Percentiles rank a stretch among this genome's conserved stretches.
phyloP scores from a whole-genome alignment of 2,888 invertebrate genomes.

The Hermaeophaga mercurialis region DNA sequence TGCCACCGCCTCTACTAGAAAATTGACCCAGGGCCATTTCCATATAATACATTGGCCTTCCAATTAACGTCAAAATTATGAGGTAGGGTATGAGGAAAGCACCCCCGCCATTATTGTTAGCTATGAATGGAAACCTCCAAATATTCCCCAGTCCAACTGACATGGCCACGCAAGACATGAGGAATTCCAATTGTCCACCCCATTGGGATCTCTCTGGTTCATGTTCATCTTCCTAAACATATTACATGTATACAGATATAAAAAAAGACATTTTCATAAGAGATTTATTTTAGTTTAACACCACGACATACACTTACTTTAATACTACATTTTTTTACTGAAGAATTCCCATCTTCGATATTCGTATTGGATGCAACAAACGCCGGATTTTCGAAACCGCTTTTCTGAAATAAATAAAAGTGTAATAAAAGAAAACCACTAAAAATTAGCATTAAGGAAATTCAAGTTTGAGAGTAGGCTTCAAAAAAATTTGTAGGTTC shows the following conservation, averaged over 20 bases:
- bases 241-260: too few species aligned
- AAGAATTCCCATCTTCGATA: not conserved
- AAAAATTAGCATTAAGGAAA: too few species aligned
- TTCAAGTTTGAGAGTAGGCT: too few species aligned
- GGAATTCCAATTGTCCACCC: constrained; percentile 67
- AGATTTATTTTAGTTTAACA: too few species aligned
- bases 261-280: too few species aligned
- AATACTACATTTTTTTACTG: not conserved
- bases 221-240: too few species aligned
- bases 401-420: constrained; percentile 2
- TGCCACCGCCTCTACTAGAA: constrained; percentile 77
- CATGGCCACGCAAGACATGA: constrained; percentile 69
- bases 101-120: constrained; percentile 71
- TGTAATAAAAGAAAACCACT: too few species aligned
- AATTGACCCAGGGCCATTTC: constrained; percentile 86
- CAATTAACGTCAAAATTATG: constrained; percentile 67
- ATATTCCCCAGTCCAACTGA: constrained; percentile 72
- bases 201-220: constrained; percentile 60
- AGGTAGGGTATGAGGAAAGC: constrained; percentile 72
- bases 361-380: not conserved
- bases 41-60: constrained; percentile 82
- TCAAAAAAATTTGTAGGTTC: too few species aligned
- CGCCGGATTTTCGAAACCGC: not conserved
- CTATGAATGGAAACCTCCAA: constrained; percentile 71
- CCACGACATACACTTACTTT: too few species aligned